Evolutionary conservation across 2,797 vertebrate species (phyloP).

Genomic region (Falco columbarius): DNA sequence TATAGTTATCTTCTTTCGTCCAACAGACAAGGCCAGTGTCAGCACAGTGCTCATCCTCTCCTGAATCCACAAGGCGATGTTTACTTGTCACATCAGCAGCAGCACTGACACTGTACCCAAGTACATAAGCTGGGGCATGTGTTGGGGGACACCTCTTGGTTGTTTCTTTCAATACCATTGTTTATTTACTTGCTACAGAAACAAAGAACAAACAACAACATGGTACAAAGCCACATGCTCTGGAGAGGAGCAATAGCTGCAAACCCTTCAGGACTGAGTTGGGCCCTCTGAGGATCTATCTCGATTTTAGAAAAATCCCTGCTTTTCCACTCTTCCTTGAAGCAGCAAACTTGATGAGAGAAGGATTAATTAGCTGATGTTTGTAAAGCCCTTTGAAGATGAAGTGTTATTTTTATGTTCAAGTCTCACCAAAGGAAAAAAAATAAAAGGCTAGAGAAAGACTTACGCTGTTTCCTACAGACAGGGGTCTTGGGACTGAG

Average conservation of each 20-base stretch:
- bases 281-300: neutral
- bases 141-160: neutral
- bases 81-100: neutral
- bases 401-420: constrained; percentile 57
- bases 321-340: constrained; percentile 31
- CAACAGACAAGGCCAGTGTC: neutral
- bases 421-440: neutral
- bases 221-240: neutral
- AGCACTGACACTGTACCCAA: neutral
- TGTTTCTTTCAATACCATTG: neutral
- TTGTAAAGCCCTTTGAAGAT: constrained; percentile 60
- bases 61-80: neutral
- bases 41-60: neutral
- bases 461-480: neutral
- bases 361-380: constrained; percentile 57
- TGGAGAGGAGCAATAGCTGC: neutral
- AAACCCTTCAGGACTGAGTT: neutral
- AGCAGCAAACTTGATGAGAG: neutral
- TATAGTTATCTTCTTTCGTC: neutral
- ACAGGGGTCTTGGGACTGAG: neutral
- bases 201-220: neutral
- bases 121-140: neutral
- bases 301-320: constrained; percentile 16
- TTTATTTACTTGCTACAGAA: constrained; percentile 20
- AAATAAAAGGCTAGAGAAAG: neutral